These are phyloP conservation scores for Philhelius pedissequus DNA, from an alignment of 2,888 invertebrate species.

Conservation along the genomic window DNA sequence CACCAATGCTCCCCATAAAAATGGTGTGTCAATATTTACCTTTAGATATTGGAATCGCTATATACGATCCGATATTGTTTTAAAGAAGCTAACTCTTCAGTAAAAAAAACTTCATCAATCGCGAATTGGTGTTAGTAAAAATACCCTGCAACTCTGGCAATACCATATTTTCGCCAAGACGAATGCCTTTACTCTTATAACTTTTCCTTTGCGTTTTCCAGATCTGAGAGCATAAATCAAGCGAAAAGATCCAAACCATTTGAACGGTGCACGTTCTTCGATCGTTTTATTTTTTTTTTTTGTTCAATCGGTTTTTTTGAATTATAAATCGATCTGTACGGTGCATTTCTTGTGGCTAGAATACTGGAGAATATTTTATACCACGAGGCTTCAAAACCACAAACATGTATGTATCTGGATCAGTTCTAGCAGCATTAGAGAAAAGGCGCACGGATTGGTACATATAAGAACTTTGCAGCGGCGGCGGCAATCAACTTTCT, in stretches of 20 bases:
- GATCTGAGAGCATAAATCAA: constrained; percentile 61
- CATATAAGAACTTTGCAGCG: background rate
- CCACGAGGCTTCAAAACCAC: constrained; percentile 34
- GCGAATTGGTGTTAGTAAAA: background rate
- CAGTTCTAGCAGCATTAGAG: background rate
- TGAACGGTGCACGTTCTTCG: constrained; percentile 47
- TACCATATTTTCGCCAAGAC: background rate
- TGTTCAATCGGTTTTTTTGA: constrained; percentile 5
- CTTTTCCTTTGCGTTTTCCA: constrained; percentile 31
- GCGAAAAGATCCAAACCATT: constrained; percentile 61
- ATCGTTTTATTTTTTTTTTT: constrained; percentile 18
- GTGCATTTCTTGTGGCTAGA: constrained; percentile 2
- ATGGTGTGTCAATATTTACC: no score
- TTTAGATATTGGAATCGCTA: no score
- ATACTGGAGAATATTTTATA: background rate
- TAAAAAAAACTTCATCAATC: background rate
- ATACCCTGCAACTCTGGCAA: constrained; percentile 9
- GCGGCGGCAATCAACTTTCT: constrained; percentile 57
- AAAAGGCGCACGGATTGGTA: background rate
- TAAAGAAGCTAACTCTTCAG: no score
- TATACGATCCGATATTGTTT: no score
- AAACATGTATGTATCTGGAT: constrained; percentile 51
- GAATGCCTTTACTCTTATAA: background rate
- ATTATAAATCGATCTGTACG: constrained; percentile 54
- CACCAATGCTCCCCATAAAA: no score